Evolutionary conservation across 2,797 vertebrate genomes (phyloP), one percentile per base, ranked within the genome.

Genomic region (Rhinella marina): DNA sequence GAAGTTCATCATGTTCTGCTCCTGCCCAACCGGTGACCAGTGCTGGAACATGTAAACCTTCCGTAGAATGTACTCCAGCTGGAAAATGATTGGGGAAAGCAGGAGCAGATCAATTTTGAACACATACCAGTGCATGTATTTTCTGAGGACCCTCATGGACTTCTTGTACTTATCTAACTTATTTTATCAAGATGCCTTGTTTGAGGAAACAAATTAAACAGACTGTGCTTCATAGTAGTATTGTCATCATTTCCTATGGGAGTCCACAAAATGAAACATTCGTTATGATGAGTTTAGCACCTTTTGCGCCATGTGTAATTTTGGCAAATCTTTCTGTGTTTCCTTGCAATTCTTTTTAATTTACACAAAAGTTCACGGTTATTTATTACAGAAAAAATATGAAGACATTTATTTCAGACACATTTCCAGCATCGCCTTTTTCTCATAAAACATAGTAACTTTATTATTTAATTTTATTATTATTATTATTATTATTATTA

Each of bases 171-270:
- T 10, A 52, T 76, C 48, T 52, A 76, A 76, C 21, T 52, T 52
- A 76, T 76, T 76, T 76, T 52, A 76, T 76, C 48, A 76, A 50
- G 11, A 52, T 76, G 73, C 48, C 73, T 76, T 76, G 52, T 76
- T 75, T 50, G n/a, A 76, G 73, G 48, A 8, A 76, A 73, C 8
- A n/a, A n/a, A 75, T 75, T 52, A 76, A 50, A 72, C 25, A 72
- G 6, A n/a, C 41, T 76, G 48, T 76, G 19, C 73, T n/a, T 52
- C 11, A n/a, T 52, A 52, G 52, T 13, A n/a, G 23, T 52, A 52
- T 76, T 76, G 73, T 76, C 73, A 52, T 52, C 41, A 50, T 52
- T 76, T 76, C 70, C 52, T 50, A 21, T 48, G 48, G 68, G 73
- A 10, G 6, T 19, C 16, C 6, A 72, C 7, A 5, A 41, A 41